Evolutionary conservation across 2,797 vertebrate genomes (phyloP), one percentile per base, ranked within the genome.

Genomic region (Sandelia bainsii): DNA sequence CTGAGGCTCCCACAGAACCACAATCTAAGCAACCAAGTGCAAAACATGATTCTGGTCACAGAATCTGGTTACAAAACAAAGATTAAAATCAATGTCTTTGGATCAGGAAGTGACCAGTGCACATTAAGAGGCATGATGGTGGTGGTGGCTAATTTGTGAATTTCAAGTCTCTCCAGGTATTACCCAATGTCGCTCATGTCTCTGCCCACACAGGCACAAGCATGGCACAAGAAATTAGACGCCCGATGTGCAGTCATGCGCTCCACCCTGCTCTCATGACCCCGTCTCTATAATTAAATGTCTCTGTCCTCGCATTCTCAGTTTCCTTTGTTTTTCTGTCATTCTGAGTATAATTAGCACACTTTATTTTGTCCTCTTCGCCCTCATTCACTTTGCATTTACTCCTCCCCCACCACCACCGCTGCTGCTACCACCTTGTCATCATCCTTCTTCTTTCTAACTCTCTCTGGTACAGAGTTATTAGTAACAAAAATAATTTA

Each of bases 271-370:
- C 75, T 83, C 75, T 64, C 54, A 63, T 82, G 83, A 86, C 82
- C 70, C 81, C 22, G 20, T 59, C 81, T 74, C 75, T 64, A 77
- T 91, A 88, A 89, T 88, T 86, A 89, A 76, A 83, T 70, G 71
- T 79, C 75, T 86, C 80, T 83, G 68, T 64, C 85, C 81, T 86
- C 29, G 64, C 72, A 73, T 81, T 79, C 82, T 82, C 69, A 17
- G 37, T 27, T 0, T 85, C 73, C 29, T 81, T 62, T 17, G 81
- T 80, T 89, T 89, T 89, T 81, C 86, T 91, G 87, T 90, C 85
- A 88, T 90, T 86, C 76, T 81, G 70, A 66, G 75, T 65, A 76
- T 91, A 87, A 92, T 92, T 88, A 87, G 71, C 72, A 69, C 72
- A 76, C 72, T 75, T 84, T 67, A 69, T 75, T 53, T 73, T 77